Evolutionary conservation across 2,888 invertebrate species (phyloP).

Genomic region (Rhingia rostrata): DNA sequence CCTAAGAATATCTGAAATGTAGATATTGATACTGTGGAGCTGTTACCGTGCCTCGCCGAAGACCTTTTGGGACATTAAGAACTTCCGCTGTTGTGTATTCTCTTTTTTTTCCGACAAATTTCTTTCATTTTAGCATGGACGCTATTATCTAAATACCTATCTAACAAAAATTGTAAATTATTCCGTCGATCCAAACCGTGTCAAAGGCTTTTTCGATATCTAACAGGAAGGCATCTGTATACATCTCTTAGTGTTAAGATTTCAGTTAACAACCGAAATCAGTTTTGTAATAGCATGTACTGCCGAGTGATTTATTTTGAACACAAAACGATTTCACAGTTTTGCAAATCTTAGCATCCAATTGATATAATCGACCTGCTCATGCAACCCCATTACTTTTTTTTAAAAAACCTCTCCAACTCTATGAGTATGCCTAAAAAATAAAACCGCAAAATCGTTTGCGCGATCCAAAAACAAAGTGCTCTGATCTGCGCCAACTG

Average conservation of each 20-base stretch:
- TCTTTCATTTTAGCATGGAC: not conserved
- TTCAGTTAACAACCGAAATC: slow-evolving; percentile 4
- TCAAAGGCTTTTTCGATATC: slow-evolving; percentile 14
- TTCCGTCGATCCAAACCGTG: slow-evolving; percentile 2
- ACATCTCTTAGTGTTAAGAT: slow-evolving; percentile 14
- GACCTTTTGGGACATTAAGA: not conserved
- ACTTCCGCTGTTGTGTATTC: not conserved
- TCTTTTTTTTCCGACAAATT: not conserved
- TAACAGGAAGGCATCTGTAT: not conserved
- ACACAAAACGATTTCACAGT: not conserved
- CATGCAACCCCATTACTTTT: too few species aligned
- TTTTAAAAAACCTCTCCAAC: too few species aligned
- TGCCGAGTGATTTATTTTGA: not conserved
- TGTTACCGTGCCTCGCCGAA: not conserved
- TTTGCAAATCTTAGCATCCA: too few species aligned
- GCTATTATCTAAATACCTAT: not conserved
- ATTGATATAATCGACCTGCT: too few species aligned
- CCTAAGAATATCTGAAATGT: not conserved
- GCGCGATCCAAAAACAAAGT: too few species aligned
- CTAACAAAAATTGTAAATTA: not conserved
- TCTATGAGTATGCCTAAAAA: too few species aligned
- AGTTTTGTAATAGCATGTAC: slow-evolving; percentile 11
- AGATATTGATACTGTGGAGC: not conserved
- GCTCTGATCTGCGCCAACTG: too few species aligned
- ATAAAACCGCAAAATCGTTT: too few species aligned